These are phyloP conservation scores for Propithecus perrieri DNA, from an alignment of 2,797 vertebrate species.

Conservation along the genomic window DNA sequence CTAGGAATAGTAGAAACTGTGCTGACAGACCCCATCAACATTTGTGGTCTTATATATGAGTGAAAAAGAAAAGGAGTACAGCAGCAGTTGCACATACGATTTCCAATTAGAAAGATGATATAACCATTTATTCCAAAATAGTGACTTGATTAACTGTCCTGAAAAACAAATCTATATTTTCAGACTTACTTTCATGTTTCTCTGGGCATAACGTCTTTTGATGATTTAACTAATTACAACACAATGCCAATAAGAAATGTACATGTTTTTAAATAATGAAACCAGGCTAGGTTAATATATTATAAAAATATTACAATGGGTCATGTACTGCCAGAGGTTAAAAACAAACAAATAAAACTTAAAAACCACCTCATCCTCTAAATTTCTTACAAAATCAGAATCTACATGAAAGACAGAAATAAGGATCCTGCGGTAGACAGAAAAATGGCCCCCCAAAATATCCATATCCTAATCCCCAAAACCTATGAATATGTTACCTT, in stretches of 20 bases:
- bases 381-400: constrained; percentile 9
- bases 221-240: constrained; percentile 32
- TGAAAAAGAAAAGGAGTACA: not conserved
- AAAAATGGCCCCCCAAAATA: not conserved
- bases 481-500: not conserved
- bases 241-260: not conserved
- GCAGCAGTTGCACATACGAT: not conserved
- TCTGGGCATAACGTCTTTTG: not conserved
- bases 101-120: not conserved
- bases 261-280: not conserved
- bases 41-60: not conserved
- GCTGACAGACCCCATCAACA: not conserved
- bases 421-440: not conserved
- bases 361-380: not conserved
- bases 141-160: not conserved
- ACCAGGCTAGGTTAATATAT: not conserved
- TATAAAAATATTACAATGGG: not conserved
- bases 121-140: not conserved
- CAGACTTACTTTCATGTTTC: not conserved
- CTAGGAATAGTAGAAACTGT: not conserved
- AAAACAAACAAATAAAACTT: constrained; percentile 10
- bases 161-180: constrained; percentile 43
- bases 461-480: not conserved
- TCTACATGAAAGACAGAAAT: not conserved
- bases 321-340: not conserved